A percentile compares a stretch with the other conserved stretches of the same genome.
Conservation (phyloP, 1,140 invertebrate genomes). For the Notospermus geniculatus region DNA sequence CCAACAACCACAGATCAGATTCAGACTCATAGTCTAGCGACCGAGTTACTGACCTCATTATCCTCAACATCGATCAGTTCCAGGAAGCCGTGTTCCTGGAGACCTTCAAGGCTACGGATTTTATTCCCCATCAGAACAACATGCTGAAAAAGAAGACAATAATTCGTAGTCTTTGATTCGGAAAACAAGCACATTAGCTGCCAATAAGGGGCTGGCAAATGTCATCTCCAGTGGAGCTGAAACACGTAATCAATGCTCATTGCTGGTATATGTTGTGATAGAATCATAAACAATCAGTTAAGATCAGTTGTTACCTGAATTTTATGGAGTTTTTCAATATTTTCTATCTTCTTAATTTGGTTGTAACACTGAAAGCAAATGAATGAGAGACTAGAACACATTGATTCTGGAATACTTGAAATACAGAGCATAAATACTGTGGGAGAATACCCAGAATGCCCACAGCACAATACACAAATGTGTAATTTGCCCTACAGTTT, state of each 20-base stretch:
- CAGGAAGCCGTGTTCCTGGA: conserved; percentile 45
- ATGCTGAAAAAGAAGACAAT: conserved; percentile 23
- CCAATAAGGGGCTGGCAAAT: no score
- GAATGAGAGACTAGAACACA: conserved; percentile 5
- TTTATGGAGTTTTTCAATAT: conserved; percentile 36
- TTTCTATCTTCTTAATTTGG: conserved; percentile 47
- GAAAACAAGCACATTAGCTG: no score
- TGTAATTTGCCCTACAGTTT: no score
- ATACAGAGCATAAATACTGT: no score
- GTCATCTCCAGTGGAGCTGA: no score
- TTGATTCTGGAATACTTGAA: background rate
- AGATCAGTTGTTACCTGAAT: no score
- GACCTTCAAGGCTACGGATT: conserved; percentile 46
- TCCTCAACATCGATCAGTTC: conserved; percentile 49
- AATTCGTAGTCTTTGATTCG: background rate
- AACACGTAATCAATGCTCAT: no score
- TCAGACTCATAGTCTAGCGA: no score
- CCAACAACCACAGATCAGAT: no score
- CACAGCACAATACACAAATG: no score
- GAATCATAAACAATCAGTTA: conserved; percentile 4
- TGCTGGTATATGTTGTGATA: conserved; percentile 1
- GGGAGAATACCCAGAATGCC: no score
- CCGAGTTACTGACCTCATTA: conserved; percentile 43
- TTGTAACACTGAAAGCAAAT: conserved; percentile 46
- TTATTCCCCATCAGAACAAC: conserved; percentile 50